These are phyloP conservation scores for Mycalesis mineus DNA, from an alignment of 2,888 invertebrate genomes.

Conservation along the genomic window DNA sequence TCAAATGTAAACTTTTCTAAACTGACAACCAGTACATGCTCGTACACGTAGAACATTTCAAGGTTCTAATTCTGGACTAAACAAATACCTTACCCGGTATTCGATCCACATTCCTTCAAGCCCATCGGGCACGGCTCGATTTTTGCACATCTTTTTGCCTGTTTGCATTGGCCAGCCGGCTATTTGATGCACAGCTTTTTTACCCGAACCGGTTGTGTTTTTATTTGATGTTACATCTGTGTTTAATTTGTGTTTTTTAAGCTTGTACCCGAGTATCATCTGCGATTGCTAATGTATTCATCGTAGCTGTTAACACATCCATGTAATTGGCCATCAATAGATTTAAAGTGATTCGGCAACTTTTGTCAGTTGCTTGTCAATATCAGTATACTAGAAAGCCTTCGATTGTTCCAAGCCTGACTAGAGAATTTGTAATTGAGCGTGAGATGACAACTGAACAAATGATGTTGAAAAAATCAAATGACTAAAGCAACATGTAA, in stretches of 20 bases:
- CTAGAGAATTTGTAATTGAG: constrained; percentile 21
- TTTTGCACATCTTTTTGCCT: constrained; percentile 72
- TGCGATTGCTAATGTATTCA: constrained; percentile 29
- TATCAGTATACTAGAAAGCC: constrained; percentile 17
- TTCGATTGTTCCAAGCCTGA: constrained; percentile 28
- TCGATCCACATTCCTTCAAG: constrained; percentile 62
- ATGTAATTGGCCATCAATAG: constrained; percentile 28
- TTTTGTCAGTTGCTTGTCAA: constrained; percentile 20
- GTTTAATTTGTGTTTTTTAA: constrained; percentile 35
- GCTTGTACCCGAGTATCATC: constrained; percentile 25
- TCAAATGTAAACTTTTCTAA: background rate
- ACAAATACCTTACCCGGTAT: constrained; percentile 44
- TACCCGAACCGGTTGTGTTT: constrained; percentile 42
- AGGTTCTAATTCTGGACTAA: constrained; percentile 33
- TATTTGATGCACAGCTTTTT: constrained; percentile 59
- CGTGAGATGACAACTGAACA: constrained; percentile 34
- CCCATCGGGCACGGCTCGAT: constrained; percentile 50
- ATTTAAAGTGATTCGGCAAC: constrained; percentile 25
- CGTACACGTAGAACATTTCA: constrained; percentile 25
- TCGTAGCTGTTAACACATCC: constrained; percentile 23
- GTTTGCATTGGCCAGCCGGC: constrained; percentile 48
- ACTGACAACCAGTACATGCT: background rate
- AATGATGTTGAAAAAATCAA: constrained; percentile 38
- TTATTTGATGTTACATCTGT: constrained; percentile 47
- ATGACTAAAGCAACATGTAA: too few relatives aligned